phyloP scores from a whole-genome alignment of 2,888 invertebrate species.

The Drosophila infuscata region DNA sequence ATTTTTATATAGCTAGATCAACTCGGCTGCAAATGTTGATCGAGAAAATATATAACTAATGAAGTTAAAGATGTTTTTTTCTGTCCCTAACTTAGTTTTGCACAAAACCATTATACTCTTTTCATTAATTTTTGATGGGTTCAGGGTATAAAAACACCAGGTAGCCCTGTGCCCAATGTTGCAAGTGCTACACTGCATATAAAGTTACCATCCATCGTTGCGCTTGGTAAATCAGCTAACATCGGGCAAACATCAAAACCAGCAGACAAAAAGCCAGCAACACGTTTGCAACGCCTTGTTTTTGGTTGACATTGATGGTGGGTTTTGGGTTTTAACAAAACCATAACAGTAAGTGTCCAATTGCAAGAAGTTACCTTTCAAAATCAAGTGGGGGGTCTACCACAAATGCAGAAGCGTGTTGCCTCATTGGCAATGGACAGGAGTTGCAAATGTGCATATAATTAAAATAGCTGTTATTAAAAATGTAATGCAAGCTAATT shows the following conservation, averaged over 20 bases:
- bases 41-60: background rate
- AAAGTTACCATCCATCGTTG: constrained; percentile 63
- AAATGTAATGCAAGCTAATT: background rate
- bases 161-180: constrained; percentile 70
- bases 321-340: constrained; percentile 50
- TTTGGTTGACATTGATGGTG: constrained; percentile 63
- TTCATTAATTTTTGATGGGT: background rate
- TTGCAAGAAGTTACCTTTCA: constrained; percentile 34
- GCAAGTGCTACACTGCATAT: constrained; percentile 58
- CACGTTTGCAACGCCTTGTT: constrained; percentile 18
- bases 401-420: constrained; percentile 5
- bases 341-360: constrained; percentile 32
- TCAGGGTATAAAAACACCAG: constrained; percentile 3
- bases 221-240: constrained; percentile 51
- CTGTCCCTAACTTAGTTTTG: background rate
- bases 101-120: background rate
- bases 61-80: background rate
- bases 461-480: background rate
- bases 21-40: background rate
- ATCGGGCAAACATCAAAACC: constrained; percentile 22
- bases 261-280: constrained; percentile 22
- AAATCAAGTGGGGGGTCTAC: background rate
- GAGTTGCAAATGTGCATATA: background rate
- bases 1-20: background rate
- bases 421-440: constrained; percentile 3